These are phyloP conservation scores for Celastrina argiolus DNA, from an alignment of 2,888 invertebrate genomes.

Conservation along the genomic window DNA sequence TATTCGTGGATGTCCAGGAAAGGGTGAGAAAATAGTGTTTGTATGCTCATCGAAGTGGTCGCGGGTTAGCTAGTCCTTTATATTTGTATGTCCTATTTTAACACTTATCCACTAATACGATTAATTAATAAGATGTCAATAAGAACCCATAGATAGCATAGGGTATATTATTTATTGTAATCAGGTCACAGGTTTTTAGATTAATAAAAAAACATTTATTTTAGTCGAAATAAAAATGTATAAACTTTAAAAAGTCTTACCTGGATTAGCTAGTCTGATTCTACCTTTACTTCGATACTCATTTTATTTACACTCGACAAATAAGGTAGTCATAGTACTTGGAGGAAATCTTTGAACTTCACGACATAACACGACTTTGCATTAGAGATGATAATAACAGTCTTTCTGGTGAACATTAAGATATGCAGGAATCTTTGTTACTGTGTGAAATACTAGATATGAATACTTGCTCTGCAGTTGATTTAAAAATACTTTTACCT, in stretches of 20 bases:
- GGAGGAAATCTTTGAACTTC: constrained; percentile 5
- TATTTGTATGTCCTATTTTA: too few relatives aligned
- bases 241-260: too few relatives aligned
- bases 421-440: constrained; percentile 9
- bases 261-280: background rate
- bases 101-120: too few relatives aligned
- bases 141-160: too few relatives aligned
- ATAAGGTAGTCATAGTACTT: background rate
- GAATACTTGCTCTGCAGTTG: background rate
- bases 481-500: background rate
- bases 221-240: too few relatives aligned
- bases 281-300: background rate
- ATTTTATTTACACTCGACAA: background rate
- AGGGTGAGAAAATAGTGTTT: too few relatives aligned
- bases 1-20: too few relatives aligned
- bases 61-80: too few relatives aligned
- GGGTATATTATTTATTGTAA: too few relatives aligned
- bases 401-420: constrained; percentile 8
- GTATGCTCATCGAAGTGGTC: too few relatives aligned
- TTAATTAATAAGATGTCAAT: too few relatives aligned
- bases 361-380: constrained; percentile 17
- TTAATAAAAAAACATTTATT: background rate
- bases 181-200: too few relatives aligned
- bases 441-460: background rate
- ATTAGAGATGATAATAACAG: constrained; percentile 5